Evolutionary conservation across 2,113 vertebrate species (phyloP).

Genomic region (Sigmodon hispidus): DNA sequence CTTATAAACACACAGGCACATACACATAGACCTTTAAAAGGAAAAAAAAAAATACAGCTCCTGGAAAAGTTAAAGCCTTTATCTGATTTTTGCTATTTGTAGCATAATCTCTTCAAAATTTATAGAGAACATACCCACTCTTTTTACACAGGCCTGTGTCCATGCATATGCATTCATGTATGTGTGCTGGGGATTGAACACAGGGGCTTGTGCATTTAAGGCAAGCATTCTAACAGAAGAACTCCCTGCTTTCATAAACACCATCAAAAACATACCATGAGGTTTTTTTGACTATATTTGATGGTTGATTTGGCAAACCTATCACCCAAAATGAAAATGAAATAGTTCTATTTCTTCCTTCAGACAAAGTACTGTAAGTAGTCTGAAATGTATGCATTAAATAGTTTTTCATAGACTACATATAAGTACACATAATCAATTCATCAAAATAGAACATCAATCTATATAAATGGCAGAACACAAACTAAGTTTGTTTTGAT

Average conservation of each 20-base stretch:
- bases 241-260: background rate
- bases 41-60: slow-evolving; percentile 40
- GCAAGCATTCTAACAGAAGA: background rate
- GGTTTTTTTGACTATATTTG: slow-evolving; percentile 38
- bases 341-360: slow-evolving; percentile 52
- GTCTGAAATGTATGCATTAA: slow-evolving; percentile 42
- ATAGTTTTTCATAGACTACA: slow-evolving; percentile 39
- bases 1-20: background rate
- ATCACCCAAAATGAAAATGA: slow-evolving; percentile 55
- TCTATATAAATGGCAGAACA: background rate
- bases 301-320: slow-evolving; percentile 1
- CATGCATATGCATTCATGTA: background rate
- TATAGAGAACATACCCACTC: background rate
- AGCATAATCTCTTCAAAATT: slow-evolving; percentile 55
- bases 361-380: slow-evolving; percentile 28
- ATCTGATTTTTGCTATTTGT: slow-evolving; percentile 38
- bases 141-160: background rate
- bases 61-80: slow-evolving; percentile 1
- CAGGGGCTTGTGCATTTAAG: background rate
- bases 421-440: background rate
- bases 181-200: background rate
- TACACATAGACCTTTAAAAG: slow-evolving; percentile 49
- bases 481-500: slow-evolving; percentile 34
- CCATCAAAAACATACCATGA: slow-evolving; percentile 24
- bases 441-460: slow-evolving; percentile 13